Evolutionary conservation across 2,888 invertebrate genomes (phyloP).

Genomic region (Xestia rhomboidea): DNA sequence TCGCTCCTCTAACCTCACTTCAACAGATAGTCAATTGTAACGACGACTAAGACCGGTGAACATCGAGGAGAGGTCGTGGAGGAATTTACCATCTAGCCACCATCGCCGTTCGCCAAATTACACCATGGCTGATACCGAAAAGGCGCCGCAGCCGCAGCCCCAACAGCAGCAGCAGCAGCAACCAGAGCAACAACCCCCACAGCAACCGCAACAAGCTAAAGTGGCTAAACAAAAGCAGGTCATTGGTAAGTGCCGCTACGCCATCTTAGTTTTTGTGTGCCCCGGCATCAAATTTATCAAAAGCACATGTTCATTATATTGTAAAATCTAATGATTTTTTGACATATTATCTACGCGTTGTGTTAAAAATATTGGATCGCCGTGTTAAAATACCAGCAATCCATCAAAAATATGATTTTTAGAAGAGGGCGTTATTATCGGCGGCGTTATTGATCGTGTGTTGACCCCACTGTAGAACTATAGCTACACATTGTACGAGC

Average conservation of each 20-base stretch:
- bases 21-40: slow-evolving; percentile 73
- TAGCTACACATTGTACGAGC: slow-evolving; percentile 53
- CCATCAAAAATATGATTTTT: slow-evolving; percentile 20
- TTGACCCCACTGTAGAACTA: slow-evolving; percentile 75
- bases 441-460: slow-evolving; percentile 79
- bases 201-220: slow-evolving; percentile 91
- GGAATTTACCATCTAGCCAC: slow-evolving; percentile 93
- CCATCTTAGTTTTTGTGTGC: slow-evolving; percentile 86
- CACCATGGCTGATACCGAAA: slow-evolving; percentile 99
- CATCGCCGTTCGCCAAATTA: slow-evolving; percentile 94
- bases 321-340: slow-evolving; percentile 57
- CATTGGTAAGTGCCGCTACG: slow-evolving; percentile 93
- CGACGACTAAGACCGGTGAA: slow-evolving; percentile 92
- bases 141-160: slow-evolving; percentile 93
- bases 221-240: slow-evolving; percentile 96
- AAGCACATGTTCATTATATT: slow-evolving; percentile 84
- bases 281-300: slow-evolving; percentile 80
- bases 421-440: slow-evolving; percentile 49
- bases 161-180: slow-evolving; percentile 92
- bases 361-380: slow-evolving; percentile 18
- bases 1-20: slow-evolving; percentile 39
- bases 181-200: slow-evolving; percentile 92
- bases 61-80: slow-evolving; percentile 94
- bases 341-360: slow-evolving; percentile 31
- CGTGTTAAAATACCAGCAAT: slow-evolving; percentile 23